Percentiles rank a stretch among this genome's conserved stretches.
Evolutionary conservation across 2,888 invertebrate species (phyloP).

Genomic region (Galeruca laticollis): DNA sequence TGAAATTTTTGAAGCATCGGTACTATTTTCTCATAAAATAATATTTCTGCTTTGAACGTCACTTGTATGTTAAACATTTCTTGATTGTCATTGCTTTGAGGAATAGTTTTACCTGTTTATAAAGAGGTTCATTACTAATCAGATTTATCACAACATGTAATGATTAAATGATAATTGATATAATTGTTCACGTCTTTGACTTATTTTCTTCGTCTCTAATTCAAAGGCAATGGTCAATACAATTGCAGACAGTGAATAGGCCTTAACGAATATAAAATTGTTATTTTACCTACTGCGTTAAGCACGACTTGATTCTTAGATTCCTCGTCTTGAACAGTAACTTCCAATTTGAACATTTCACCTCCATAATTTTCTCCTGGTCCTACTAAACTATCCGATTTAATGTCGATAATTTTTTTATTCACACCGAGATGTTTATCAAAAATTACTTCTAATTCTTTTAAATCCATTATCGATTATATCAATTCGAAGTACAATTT

Average conservation of each 20-base stretch:
- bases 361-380: constrained; percentile 39
- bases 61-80: constrained; percentile 67
- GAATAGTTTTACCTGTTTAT: constrained; percentile 39
- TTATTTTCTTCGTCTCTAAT: no score
- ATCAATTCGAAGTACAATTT: no score
- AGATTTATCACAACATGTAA: no score
- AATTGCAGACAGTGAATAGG: no score
- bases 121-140: no score
- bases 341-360: constrained; percentile 25
- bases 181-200: no score
- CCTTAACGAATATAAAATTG: no score
- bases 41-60: constrained; percentile 69
- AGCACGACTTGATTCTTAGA: constrained; percentile 13
- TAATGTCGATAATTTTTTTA: constrained; percentile 22
- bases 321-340: constrained; percentile 19
- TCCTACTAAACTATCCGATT: constrained; percentile 5
- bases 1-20: constrained; percentile 57
- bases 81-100: constrained; percentile 49
- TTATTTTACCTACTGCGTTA: constrained; percentile 5
- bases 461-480: background rate
- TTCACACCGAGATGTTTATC: background rate
- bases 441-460: background rate
- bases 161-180: no score
- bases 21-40: constrained; percentile 32
- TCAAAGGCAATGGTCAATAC: no score